Evolutionary conservation across 2,113 vertebrate species (phyloP).

Genomic region (Neolamprologus fasciatus): DNA sequence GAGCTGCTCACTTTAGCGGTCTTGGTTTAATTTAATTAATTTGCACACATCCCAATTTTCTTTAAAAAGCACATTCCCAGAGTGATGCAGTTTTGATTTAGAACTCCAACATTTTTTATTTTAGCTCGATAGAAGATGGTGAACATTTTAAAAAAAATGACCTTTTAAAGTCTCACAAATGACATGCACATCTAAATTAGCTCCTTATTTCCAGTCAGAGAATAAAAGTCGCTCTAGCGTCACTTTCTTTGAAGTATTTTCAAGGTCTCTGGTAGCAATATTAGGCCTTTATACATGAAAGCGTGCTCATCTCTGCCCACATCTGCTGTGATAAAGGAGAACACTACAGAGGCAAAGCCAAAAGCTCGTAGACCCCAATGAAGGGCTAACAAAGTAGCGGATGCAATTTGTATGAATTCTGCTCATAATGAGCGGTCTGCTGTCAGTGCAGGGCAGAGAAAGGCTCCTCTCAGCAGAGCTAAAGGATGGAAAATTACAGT

Average conservation of each 20-base stretch:
- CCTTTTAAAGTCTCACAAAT: conserved; percentile 12
- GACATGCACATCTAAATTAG: conserved; percentile 33
- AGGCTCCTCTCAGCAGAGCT: conserved; percentile 24
- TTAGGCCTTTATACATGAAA: conserved; percentile 42
- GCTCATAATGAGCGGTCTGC: conserved; percentile 55
- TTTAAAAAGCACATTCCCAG: not conserved
- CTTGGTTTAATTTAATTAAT: not conserved
- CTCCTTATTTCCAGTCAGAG: conserved; percentile 40
- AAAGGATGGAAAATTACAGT: conserved; percentile 64
- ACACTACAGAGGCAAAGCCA: conserved; percentile 30
- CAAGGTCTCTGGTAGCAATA: conserved; percentile 9
- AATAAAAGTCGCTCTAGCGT: conserved; percentile 24
- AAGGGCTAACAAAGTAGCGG: conserved; percentile 46
- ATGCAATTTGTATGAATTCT: conserved; percentile 56
- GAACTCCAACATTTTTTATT: not conserved
- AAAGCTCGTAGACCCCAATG: conserved; percentile 14
- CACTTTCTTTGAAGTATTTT: conserved; percentile 50
- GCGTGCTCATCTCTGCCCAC: conserved; percentile 28
- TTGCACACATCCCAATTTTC: not conserved
- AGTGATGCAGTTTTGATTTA: not conserved
- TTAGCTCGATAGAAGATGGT: not conserved
- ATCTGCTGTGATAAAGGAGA: conserved; percentile 49
- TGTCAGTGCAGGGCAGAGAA: not conserved
- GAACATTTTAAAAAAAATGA: not conserved
- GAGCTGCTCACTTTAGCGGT: not conserved